Evolutionary conservation across 2,888 invertebrate species (phyloP), one percentile per base, ranked within the genome.

Genomic region (Megastigmus dorsalis): DNA sequence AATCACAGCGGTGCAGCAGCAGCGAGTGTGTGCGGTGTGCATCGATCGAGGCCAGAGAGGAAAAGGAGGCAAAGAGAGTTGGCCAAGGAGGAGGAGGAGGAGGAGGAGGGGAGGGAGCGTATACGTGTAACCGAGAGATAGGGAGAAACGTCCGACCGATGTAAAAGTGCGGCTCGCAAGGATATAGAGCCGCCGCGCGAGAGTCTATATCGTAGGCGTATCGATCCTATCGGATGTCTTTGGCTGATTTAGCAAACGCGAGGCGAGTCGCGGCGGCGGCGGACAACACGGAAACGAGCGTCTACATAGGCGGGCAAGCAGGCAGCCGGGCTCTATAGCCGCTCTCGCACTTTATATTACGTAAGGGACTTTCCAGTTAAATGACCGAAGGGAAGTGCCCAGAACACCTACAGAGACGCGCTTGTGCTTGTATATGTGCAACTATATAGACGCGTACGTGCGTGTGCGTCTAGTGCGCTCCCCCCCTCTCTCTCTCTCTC

Each of bases 211-310:
- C n/a, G 63, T 36, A 36, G 52, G 62, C 38, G 62, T 48, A 50
- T 63, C 55, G 48, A 36, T 23, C 45, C 65, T 57, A 63, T 73
- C 73, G 54, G 73, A 73, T 62, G 73, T 73, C 59, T 60, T 28
- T 18, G 55, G 41, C 6, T 18, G 60, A 74, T 74, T 74, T 57
- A 54, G 74, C 62, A 38, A 72, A 59, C 59, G 57, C 43, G 26
- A 36, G 28, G 54, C 43, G n/a, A 18, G 28, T 45, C 30, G 28
- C 26, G 15, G 41, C 26, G n/a, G 48, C 41, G 1, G 18, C 6
- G 55, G n/a, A 50, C 9, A 84, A 85, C 83, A 84, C 85, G 85
- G 85, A 85, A 85, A 85, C 83, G 84, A 84, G 48, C 82, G 80
- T 79, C n/a, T n/a, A n/a, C n/a, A n/a, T n/a, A 82, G 79, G 78